These are phyloP conservation scores for Embidobia sp. DNA, from an alignment of 2,888 invertebrate genomes.

Conservation along the genomic window DNA sequence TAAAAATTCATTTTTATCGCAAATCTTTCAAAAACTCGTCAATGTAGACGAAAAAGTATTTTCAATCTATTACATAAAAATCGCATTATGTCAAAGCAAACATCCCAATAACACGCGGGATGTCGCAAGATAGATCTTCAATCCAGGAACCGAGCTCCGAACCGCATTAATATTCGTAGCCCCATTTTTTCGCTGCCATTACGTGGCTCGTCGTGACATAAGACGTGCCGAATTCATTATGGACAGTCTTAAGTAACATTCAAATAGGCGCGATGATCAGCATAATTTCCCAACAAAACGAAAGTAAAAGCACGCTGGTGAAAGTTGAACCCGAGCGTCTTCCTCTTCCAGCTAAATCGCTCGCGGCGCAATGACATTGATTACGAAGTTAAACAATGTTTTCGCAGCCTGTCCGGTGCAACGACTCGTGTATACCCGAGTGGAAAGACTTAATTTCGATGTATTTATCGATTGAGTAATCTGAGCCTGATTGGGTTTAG, in stretches of 20 bases:
- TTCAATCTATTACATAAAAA: slow-evolving; percentile 32
- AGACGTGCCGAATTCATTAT: slow-evolving; percentile 30
- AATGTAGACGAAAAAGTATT: too few species aligned
- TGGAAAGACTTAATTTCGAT: too few species aligned
- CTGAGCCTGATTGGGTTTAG: too few species aligned
- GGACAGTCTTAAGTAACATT: slow-evolving; percentile 38
- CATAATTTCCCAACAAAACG: slow-evolving; percentile 61
- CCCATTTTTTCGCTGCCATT: slow-evolving; percentile 40
- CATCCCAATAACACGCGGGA: not conserved
- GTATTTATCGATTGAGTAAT: too few species aligned
- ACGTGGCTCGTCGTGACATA: slow-evolving; percentile 41
- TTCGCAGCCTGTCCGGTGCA: too few species aligned
- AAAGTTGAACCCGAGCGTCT: too few species aligned
- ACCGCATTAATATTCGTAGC: slow-evolving; percentile 41
- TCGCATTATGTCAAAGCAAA: slow-evolving; percentile 4
- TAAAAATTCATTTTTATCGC: too few species aligned
- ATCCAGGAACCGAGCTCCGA: slow-evolving; percentile 8
- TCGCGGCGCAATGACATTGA: too few species aligned
- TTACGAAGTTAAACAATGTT: too few species aligned
- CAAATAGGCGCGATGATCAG: slow-evolving; percentile 42
- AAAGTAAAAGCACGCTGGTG: slow-evolving; percentile 49
- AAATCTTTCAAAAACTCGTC: too few species aligned
- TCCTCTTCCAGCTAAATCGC: too few species aligned
- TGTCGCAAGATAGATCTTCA: slow-evolving; percentile 16
- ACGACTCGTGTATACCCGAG: too few species aligned